phyloP scores from a whole-genome alignment of 2,888 invertebrate species.

The Allolobophora icterica region DNA sequence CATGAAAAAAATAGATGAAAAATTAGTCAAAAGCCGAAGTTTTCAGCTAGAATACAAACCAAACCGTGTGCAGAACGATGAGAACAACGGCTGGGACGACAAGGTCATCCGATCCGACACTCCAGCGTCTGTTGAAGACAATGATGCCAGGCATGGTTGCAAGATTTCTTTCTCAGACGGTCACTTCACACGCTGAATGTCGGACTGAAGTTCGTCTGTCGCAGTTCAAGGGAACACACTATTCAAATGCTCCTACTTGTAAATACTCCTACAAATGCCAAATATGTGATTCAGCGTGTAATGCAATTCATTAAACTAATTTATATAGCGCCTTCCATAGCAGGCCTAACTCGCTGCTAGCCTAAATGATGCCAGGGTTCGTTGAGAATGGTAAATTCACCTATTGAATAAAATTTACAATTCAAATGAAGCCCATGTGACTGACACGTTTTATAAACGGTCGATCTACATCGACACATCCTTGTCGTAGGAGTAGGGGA shows the following conservation, averaged over 20 bases:
- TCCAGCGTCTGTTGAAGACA: conserved; percentile 41
- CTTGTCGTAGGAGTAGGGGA: too few species aligned
- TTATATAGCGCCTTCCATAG: too few species aligned
- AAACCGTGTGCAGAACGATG: conserved; percentile 28
- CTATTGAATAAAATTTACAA: too few species aligned
- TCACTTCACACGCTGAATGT: conserved; percentile 40
- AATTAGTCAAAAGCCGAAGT: neutral
- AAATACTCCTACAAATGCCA: neutral
- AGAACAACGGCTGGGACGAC: conserved; percentile 35
- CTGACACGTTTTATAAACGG: too few species aligned
- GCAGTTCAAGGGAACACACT: neutral
- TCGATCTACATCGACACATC: too few species aligned
- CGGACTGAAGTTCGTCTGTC: neutral
- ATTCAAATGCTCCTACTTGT: neutral
- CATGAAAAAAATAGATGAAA: neutral
- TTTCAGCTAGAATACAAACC: conserved; percentile 30
- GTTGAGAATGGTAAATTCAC: too few species aligned
- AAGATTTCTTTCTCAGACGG: conserved; percentile 42
- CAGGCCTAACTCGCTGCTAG: too few species aligned
- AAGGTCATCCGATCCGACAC: conserved; percentile 38
- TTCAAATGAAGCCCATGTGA: too few species aligned
- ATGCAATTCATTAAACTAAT: too few species aligned
- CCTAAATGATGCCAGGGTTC: too few species aligned
- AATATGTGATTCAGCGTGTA: too few species aligned
- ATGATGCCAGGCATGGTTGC: conserved; percentile 41